Evolutionary conservation across 2,797 vertebrate genomes (phyloP).

Genomic region (Takifugu ocellatus): DNA sequence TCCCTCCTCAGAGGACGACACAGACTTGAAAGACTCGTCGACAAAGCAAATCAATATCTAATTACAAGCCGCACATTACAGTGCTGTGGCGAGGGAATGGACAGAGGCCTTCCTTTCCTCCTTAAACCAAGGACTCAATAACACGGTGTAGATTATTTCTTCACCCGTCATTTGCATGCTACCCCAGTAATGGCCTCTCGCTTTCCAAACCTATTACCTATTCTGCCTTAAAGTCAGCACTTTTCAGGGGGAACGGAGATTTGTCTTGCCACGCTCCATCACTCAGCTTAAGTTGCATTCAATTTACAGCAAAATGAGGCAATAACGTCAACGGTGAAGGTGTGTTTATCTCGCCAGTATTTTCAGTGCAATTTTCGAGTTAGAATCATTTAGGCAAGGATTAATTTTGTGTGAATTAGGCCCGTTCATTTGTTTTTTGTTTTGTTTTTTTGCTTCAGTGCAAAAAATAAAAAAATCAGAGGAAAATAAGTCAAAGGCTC

Average conservation of each 20-base stretch:
- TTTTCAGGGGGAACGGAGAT: slow-evolving; percentile 54
- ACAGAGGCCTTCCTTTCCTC: slow-evolving; percentile 50
- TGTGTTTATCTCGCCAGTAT: slow-evolving; percentile 54
- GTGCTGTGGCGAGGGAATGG: slow-evolving; percentile 45
- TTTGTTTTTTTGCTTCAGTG: too few species aligned
- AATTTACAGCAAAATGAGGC: slow-evolving; percentile 46
- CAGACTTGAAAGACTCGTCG: slow-evolving; percentile 70
- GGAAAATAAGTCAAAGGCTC: too few species aligned
- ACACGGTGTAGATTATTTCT: slow-evolving; percentile 71
- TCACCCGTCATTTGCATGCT: slow-evolving; percentile 72
- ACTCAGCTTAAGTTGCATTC: slow-evolving; percentile 46
- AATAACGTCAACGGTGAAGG: slow-evolving; percentile 41
- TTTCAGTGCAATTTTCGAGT: slow-evolving; percentile 36
- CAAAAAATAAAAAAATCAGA: too few species aligned
- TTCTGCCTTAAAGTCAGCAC: slow-evolving; percentile 61
- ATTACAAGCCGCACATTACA: slow-evolving; percentile 79
- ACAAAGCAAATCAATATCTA: slow-evolving; percentile 84
- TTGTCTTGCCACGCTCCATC: slow-evolving; percentile 52
- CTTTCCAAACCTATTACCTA: slow-evolving; percentile 62
- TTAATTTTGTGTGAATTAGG: slow-evolving; percentile 13
- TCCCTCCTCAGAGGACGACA: slow-evolving; percentile 52
- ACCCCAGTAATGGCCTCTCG: slow-evolving; percentile 56
- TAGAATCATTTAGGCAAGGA: slow-evolving; percentile 30
- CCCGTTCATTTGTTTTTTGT: too few species aligned
- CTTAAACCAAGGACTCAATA: slow-evolving; percentile 70